Percentiles rank a stretch among this genome's conserved stretches.
phyloP scores from a whole-genome alignment of 2,888 invertebrate genomes.

The Julus scandinavius region DNA sequence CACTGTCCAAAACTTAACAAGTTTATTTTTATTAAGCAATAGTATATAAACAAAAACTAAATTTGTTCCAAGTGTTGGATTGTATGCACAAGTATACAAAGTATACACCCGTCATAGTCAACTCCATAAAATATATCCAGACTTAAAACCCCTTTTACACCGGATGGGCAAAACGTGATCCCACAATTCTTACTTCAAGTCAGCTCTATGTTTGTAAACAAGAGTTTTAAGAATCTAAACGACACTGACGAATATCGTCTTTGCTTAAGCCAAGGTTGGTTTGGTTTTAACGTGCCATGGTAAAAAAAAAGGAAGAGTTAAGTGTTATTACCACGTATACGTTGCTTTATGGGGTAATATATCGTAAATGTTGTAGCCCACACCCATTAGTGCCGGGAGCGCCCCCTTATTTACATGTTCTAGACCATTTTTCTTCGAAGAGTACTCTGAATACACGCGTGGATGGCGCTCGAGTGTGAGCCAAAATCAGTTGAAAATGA shows the following conservation, averaged over 20 bases:
- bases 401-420: conserved; percentile 31
- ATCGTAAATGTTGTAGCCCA: neutral
- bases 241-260: neutral
- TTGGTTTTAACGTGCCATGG: neutral
- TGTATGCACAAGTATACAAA: too few species aligned
- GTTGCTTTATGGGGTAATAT: neutral
- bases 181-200: neutral
- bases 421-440: neutral
- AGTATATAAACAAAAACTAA: too few species aligned
- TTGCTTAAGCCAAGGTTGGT: neutral
- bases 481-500: neutral
- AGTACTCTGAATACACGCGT: neutral
- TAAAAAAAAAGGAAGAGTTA: neutral
- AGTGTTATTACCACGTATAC: neutral
- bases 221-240: neutral
- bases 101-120: neutral
- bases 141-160: neutral
- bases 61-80: too few species aligned
- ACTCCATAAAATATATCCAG: too few species aligned
- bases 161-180: neutral
- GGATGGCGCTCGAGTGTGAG: neutral
- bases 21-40: too few species aligned
- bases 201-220: neutral
- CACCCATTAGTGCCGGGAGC: neutral
- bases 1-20: too few species aligned